phyloP scores from a whole-genome alignment of 2,797 vertebrate species.

The Sorex maritimensis region DNA sequence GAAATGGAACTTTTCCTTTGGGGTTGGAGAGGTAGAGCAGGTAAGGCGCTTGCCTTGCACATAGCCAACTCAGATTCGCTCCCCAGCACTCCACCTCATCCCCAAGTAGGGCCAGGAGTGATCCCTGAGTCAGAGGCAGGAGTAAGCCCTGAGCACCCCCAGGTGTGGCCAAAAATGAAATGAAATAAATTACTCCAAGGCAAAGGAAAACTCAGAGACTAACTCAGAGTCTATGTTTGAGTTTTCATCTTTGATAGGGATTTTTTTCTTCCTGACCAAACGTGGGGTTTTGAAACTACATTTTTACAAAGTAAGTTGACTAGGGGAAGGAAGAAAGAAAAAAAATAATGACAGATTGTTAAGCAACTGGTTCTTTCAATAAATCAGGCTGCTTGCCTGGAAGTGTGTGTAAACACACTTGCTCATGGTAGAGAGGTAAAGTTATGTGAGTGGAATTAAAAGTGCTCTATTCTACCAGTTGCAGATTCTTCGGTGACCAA shows the following conservation, averaged over 20 bases:
- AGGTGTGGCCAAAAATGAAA: neutral
- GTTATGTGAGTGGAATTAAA: conserved; percentile 29
- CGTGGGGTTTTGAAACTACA: conserved; percentile 46
- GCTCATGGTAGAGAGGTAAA: conserved; percentile 24
- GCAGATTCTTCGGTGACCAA: conserved; percentile 17
- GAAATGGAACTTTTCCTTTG: conserved; percentile 64
- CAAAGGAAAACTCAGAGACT: conserved; percentile 7
- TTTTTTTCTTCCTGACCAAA: conserved; percentile 54
- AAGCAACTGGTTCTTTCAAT: conserved; percentile 56
- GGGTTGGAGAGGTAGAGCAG: neutral
- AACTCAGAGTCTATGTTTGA: conserved; percentile 5
- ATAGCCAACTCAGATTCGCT: too few relatives aligned
- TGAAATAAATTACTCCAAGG: neutral
- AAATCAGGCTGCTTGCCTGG: conserved; percentile 26
- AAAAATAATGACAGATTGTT: conserved; percentile 12
- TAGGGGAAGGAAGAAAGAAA: neutral
- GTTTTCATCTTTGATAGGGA: neutral
- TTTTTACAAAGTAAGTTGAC: conserved; percentile 53
- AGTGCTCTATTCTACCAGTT: conserved; percentile 54
- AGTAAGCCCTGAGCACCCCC: neutral
- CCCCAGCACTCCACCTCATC: too few relatives aligned
- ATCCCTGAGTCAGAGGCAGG: too few relatives aligned
- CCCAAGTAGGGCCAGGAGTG: too few relatives aligned
- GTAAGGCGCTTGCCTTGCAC: too few relatives aligned
- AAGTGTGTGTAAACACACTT: neutral